Evolutionary conservation across 2,113 vertebrate species (phyloP).

Genomic region (Acrocephalus arundinaceus): DNA sequence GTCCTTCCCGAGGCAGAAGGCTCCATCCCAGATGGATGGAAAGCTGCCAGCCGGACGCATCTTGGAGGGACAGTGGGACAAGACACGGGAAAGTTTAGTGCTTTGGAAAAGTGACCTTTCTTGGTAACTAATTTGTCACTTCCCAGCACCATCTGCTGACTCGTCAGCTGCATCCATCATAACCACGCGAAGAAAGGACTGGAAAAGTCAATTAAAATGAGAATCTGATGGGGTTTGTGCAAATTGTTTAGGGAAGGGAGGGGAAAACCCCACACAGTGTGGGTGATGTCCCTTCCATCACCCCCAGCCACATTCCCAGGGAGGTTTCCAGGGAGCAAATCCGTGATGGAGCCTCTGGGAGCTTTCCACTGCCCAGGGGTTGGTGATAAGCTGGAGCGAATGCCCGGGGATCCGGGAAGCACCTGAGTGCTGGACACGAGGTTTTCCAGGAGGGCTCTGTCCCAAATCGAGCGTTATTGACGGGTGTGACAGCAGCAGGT

Average conservation of each 20-base stretch:
- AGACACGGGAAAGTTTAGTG: constrained; percentile 29
- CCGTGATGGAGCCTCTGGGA: background rate
- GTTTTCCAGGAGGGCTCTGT: background rate
- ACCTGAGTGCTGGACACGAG: background rate
- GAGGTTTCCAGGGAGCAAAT: background rate
- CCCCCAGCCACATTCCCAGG: background rate
- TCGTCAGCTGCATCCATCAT: constrained; percentile 60
- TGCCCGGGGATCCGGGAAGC: background rate
- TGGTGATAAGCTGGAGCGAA: background rate
- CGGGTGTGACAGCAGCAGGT: background rate
- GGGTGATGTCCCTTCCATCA: background rate
- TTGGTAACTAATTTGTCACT: constrained; percentile 62
- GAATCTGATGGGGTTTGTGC: background rate
- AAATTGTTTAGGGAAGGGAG: background rate
- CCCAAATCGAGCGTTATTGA: background rate
- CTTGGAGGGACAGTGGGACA: constrained; percentile 26
- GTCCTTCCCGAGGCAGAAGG: background rate
- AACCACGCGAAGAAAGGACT: background rate
- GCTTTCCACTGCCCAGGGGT: background rate
- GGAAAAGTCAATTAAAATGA: constrained; percentile 44
- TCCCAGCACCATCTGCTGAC: constrained; percentile 62
- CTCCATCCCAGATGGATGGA: background rate
- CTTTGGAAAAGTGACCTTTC: constrained; percentile 66
- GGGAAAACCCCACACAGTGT: rapidly evolving
- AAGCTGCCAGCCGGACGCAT: constrained; percentile 4